Base-by-base conservation (phyloP, 2,797 vertebrate species). In the Cuniculus paca region DNA sequence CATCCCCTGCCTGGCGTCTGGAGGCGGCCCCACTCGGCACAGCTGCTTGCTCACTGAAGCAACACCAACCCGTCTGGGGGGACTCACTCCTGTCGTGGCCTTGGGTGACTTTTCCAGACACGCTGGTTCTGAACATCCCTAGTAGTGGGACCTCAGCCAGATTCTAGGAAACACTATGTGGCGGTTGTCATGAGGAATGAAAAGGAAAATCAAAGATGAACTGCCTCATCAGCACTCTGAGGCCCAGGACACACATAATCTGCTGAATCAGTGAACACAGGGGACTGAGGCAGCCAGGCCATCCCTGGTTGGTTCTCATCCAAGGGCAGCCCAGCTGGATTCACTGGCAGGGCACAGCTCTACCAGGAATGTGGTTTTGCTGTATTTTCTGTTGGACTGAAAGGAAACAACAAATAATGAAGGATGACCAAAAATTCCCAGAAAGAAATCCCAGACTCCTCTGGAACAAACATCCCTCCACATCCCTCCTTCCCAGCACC, bases 191-290 rank as follows among this genome's bases (percentile, higher is more conserved):
- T 94, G 94, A 84, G 85, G 60, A 54, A 94, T 93, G 31, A 96
- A 94, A 86, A 96, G 82, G 77, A 81, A 95, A 95, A 82, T 85
- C 96, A 95, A 87, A 28, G 95, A 90, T 61, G 78, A 98, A 97
- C 98, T 94, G 90, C 98, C 97, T 95, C 75, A 34, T 98, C 98
- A 98, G 98, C 98, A 94, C 97, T 92, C 88, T 82, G 61, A 91
- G 52, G 92, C 61, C 88, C 87, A 83, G 98, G 97, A 95, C 60
- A 90, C 96, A 52, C 0, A 61, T 22, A 92, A 98, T 97, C 97
- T 91, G 97, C 98, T 98, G 98, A 10, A 97, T 97, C 97, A 93
- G 98, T 96, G 91, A n/a, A 96, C 92, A 19, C 0, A 2, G 96
- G 95, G 91, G 85, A 95, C 82, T 70, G 96, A 96, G 68, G 96